phyloP scores from a whole-genome alignment of 2,888 invertebrate genomes.

The Torymus texanus region DNA sequence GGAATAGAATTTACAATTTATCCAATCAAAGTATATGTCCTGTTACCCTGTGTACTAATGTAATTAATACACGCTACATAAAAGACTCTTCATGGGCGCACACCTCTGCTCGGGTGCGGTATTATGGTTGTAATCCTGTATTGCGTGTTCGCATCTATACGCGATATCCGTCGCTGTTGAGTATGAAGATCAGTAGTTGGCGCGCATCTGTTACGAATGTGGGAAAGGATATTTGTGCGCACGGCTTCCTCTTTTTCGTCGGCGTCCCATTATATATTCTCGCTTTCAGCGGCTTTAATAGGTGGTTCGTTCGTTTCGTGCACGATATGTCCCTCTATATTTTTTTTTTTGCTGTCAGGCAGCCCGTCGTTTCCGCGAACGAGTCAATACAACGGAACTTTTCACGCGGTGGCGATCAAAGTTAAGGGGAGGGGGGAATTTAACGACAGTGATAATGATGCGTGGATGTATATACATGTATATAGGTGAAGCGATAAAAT shows the following conservation, averaged over 20 bases:
- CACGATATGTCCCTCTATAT: no score
- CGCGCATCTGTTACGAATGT: slow-evolving; percentile 65
- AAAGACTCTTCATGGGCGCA: slow-evolving; percentile 11
- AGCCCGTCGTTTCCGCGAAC: no score
- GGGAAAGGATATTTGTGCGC: slow-evolving; percentile 67
- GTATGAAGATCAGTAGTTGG: no score
- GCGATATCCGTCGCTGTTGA: no score
- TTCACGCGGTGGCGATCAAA: no score
- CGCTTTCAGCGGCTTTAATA: slow-evolving; percentile 21
- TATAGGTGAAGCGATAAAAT: no score
- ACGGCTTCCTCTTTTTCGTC: slow-evolving; percentile 60
- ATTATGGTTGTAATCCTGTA: slow-evolving; percentile 1
- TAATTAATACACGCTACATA: slow-evolving; percentile 6
- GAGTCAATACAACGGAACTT: no score
- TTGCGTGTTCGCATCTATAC: slow-evolving; percentile 9
- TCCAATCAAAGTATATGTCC: slow-evolving; percentile 10
- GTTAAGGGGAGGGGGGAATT: no score
- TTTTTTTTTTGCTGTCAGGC: no score
- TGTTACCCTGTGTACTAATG: not conserved
- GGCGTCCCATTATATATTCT: slow-evolving; percentile 28
- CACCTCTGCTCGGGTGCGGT: slow-evolving; percentile 43
- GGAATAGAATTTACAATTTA: not conserved
- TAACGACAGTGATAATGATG: no score
- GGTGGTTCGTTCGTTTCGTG: not conserved
- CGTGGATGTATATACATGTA: no score